Evolutionary conservation across 1,140 invertebrate genomes (phyloP).

Genomic region (Drosophila pruinosa): DNA sequence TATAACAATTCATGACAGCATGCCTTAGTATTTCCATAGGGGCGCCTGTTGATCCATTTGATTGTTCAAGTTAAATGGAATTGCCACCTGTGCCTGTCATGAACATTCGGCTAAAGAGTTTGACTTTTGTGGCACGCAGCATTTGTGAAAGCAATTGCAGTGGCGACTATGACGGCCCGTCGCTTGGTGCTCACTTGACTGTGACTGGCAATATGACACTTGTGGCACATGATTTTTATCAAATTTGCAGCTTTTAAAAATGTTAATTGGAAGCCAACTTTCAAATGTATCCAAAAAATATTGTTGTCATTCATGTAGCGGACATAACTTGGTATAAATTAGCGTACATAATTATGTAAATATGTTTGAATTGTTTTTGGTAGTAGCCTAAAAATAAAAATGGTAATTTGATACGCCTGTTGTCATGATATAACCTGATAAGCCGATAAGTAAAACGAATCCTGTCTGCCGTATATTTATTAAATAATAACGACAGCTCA

Average conservation of each 20-base stretch:
- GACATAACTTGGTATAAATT: background rate
- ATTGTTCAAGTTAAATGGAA: slow-evolving; percentile 9
- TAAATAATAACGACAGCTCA: too few relatives aligned
- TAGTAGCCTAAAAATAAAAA: too few relatives aligned
- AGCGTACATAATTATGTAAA: background rate
- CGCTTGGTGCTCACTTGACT: slow-evolving; percentile 19
- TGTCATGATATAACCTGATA: too few relatives aligned
- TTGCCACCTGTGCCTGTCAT: slow-evolving; percentile 37
- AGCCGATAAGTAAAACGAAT: too few relatives aligned
- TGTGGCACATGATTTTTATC: slow-evolving; percentile 55
- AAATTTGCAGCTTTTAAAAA: slow-evolving; percentile 49
- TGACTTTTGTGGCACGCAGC: slow-evolving; percentile 37
- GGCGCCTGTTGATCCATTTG: background rate
- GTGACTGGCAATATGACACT: slow-evolving; percentile 56
- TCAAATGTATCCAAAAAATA: slow-evolving; percentile 41
- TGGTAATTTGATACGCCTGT: too few relatives aligned
- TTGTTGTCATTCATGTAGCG: background rate
- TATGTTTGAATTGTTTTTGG: too few relatives aligned
- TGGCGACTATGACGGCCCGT: slow-evolving; percentile 9
- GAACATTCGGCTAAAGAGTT: slow-evolving; percentile 6
- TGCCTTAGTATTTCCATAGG: background rate
- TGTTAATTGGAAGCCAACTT: slow-evolving; percentile 63
- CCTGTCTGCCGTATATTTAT: too few relatives aligned
- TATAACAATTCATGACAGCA: background rate
- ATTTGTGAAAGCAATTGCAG: background rate